Conservation (phyloP, 1,140 invertebrate genomes). For the Ceratina japonica region DNA sequence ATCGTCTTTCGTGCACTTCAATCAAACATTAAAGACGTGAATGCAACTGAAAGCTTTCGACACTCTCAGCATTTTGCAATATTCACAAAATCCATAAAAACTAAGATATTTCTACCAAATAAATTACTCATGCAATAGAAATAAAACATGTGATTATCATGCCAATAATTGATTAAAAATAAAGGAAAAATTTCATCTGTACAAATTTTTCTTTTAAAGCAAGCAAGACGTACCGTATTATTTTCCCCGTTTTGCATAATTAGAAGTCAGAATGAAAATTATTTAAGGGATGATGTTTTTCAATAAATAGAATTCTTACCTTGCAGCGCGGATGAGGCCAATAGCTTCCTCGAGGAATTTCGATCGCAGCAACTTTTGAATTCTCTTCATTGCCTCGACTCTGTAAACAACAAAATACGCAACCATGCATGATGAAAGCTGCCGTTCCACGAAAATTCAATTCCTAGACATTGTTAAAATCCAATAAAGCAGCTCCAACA, state of each 20-base stretch:
- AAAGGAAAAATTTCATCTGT: no score
- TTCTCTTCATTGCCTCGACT: slow-evolving; percentile 90
- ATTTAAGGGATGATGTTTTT: no score
- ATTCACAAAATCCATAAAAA: background rate
- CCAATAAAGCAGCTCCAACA: slow-evolving; percentile 58
- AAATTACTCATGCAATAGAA: background rate
- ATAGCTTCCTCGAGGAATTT: slow-evolving; percentile 88
- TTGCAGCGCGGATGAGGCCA: slow-evolving; percentile 89
- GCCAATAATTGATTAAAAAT: no score
- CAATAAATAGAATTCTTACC: slow-evolving; percentile 81
- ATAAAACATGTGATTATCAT: background rate
- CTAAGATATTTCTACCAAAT: background rate
- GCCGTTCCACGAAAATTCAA: background rate
- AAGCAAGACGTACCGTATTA: no score
- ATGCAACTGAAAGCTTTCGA: background rate
- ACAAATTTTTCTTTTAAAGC: no score
- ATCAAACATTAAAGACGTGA: background rate
- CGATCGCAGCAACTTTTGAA: slow-evolving; percentile 87
- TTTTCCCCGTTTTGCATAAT: no score
- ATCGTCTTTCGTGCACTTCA: background rate
- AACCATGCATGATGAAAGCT: background rate
- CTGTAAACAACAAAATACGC: slow-evolving; percentile 79
- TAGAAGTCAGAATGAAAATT: no score
- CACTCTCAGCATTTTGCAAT: background rate
- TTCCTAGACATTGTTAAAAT: background rate